These are phyloP conservation scores for Elegia similella DNA, from an alignment of 2,888 invertebrate genomes.

Conservation along the genomic window DNA sequence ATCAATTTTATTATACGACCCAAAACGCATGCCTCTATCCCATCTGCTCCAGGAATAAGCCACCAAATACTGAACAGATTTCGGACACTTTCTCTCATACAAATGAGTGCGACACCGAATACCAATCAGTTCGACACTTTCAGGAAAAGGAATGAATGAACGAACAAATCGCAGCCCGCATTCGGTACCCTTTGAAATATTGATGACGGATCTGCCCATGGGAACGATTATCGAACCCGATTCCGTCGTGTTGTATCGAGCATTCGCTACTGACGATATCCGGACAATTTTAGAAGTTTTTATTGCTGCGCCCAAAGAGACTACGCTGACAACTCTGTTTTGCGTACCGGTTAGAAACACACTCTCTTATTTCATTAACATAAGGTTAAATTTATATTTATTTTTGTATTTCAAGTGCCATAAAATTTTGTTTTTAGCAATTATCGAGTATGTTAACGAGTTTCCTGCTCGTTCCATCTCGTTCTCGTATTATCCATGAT, in stretches of 20 bases:
- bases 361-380: constrained; percentile 26
- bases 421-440: constrained; percentile 34
- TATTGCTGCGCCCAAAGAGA: constrained; percentile 41
- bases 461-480: constrained; percentile 44
- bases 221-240: constrained; percentile 57
- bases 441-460: constrained; percentile 49
- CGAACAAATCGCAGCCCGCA: constrained; percentile 51
- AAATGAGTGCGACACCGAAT: constrained; percentile 48
- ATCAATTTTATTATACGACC: neutral
- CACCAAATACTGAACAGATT: constrained; percentile 15
- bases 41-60: constrained; percentile 6
- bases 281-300: constrained; percentile 56
- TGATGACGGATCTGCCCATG: constrained; percentile 60
- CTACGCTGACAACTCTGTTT: constrained; percentile 27
- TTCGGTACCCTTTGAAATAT: constrained; percentile 58
- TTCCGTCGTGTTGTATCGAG: constrained; percentile 48
- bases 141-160: constrained; percentile 41
- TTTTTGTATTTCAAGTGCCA: constrained; percentile 26
- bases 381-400: constrained; percentile 35
- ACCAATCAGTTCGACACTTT: constrained; percentile 48
- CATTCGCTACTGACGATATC: constrained; percentile 42
- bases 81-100: constrained; percentile 30
- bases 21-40: constrained; percentile 1
- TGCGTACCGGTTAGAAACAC: constrained; percentile 18
- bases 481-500: constrained; percentile 50